These are phyloP conservation scores for Amblyornis subalaris DNA, from an alignment of 2,113 vertebrate species.

Conservation along the genomic window DNA sequence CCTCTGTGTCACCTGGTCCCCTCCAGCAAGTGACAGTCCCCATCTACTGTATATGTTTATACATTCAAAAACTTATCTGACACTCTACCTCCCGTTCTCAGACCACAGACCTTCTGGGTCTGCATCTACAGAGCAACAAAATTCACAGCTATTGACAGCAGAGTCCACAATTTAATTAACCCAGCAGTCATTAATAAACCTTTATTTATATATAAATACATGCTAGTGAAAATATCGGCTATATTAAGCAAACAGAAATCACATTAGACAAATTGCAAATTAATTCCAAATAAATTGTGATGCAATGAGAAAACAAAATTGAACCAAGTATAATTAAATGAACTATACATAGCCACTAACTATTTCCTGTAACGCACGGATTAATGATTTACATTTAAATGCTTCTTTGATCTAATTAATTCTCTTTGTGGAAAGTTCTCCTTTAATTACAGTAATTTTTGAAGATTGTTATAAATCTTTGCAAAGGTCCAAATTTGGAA, in stretches of 20 bases:
- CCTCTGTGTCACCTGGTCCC: neutral
- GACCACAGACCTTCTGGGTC: neutral
- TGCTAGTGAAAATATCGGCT: neutral
- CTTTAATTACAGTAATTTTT: conserved; percentile 17
- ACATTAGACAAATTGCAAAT: conserved; percentile 27
- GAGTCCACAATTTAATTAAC: neutral
- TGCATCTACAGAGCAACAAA: neutral
- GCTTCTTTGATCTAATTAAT: conserved; percentile 19
- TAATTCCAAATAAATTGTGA: neutral
- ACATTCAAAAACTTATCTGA: neutral
- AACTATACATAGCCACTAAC: conserved; percentile 14
- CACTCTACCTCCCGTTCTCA: accelerated
- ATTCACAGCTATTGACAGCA: neutral
- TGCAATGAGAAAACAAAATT: conserved; percentile 18
- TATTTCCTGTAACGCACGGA: neutral
- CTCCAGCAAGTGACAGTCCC: neutral
- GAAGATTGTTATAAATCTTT: neutral
- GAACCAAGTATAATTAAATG: conserved; percentile 23
- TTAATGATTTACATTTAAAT: conserved; percentile 17
- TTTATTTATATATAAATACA: conserved; percentile 36
- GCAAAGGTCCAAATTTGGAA: conserved; percentile 13
- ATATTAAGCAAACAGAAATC: conserved; percentile 43
- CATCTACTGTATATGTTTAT: neutral
- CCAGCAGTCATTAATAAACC: neutral
- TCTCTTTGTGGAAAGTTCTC: conserved; percentile 16